Evolutionary conservation across 2,888 invertebrate genomes (phyloP), one percentile per base, ranked within the genome.

Genomic region (Mythimna albipuncta): DNA sequence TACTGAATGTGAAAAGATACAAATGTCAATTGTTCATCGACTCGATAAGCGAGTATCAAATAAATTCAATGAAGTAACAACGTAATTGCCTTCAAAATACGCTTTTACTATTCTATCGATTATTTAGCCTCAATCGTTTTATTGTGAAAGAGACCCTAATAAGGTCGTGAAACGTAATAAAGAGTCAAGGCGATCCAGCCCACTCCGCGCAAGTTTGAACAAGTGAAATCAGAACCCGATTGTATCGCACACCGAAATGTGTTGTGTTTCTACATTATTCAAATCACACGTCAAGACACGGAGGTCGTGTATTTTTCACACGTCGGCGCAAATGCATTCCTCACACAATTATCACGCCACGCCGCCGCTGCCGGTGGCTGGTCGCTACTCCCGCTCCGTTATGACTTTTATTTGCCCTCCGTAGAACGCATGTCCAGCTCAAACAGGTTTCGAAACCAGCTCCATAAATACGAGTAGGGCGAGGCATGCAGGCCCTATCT

Each of bases 381-480:
- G 70, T 81, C 83, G 90, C 90, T 89, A 90, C 89, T 90, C 91
- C 89, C 88, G 90, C 91, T 89, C 92, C 91, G 94, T 93, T 94
- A 93, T 91, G 92, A 92, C 93, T 93, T 93, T 89, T 93, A 93
- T 94, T 94, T 94, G 93, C 92, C 93, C 93, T 93, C 91, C 86
- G 85, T 79, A 87, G 84, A 89, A 88, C 90, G 86, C 88, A 88
- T 89, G 87, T 85, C 82, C 87, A 86, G 73, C 77, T 65, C 70
- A 81, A 82, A 91, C 93, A 92, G 91, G 93, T 93, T 93, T 90
- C 72, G 77, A 80, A 88, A 85, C 87, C 82, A 77, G 88, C 89
- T 89, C 89, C 89, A 90, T 91, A 91, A 90, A 91, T 91, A 91
- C 89, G 88, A 88, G 87, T 85, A 85, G 88, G 89, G 89, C 88